phyloP scores from a whole-genome alignment of 2,888 invertebrate species.

The Liodrosophila aerea region DNA sequence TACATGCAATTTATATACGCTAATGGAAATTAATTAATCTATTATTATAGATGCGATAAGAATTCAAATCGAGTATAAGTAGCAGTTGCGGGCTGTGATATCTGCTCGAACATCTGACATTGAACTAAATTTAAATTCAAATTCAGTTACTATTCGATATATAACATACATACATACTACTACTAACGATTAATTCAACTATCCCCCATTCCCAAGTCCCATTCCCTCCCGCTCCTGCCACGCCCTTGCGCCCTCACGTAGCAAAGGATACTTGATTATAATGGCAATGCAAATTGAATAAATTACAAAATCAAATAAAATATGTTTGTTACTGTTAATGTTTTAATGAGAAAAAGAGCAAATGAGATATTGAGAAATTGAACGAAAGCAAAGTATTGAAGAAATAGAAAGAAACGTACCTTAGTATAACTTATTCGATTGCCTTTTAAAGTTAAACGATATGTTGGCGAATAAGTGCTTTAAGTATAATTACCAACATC shows the following conservation, averaged over 20 bases:
- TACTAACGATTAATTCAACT: conserved; percentile 5
- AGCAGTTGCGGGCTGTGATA: conserved; percentile 48
- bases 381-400: conserved; percentile 1
- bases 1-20: conserved; percentile 24
- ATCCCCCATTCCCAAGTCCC: background rate
- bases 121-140: conserved; percentile 1
- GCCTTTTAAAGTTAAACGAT: conserved; percentile 49
- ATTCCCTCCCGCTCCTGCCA: background rate
- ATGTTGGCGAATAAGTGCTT: conserved; percentile 47
- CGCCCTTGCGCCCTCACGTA: no score
- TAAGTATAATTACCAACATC: conserved; percentile 31
- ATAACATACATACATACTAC: background rate
- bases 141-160: conserved; percentile 4
- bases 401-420: conserved; percentile 24
- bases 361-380: conserved; percentile 4
- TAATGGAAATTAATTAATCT: background rate
- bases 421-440: conserved; percentile 49
- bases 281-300: background rate
- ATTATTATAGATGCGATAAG: background rate
- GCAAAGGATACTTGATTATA: no score
- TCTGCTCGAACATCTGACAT: conserved; percentile 36
- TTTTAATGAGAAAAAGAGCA: no score
- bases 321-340: conserved; percentile 51
- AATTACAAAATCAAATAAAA: background rate
- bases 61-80: conserved; percentile 13